A percentile compares a stretch with the other conserved stretches of the same genome.
Conservation (phyloP, 2,113 vertebrate species). For the Pyxicephalus adspersus region DNA sequence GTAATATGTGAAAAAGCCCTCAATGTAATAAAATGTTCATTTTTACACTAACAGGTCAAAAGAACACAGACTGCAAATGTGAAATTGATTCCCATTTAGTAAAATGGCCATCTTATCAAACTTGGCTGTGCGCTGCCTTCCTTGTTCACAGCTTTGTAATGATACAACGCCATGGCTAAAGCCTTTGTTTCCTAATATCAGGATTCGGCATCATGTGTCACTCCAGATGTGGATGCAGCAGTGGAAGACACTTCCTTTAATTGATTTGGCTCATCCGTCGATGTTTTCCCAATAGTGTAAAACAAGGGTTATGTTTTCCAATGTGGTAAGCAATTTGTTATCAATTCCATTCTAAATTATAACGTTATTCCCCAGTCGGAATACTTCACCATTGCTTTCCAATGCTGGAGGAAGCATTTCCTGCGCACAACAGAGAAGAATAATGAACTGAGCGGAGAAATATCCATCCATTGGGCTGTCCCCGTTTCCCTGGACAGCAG, state of each 20-base stretch:
- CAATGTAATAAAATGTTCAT: too few relatives aligned
- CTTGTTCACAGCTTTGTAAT: background rate
- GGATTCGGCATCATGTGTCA: constrained; percentile 9
- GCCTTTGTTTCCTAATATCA: background rate
- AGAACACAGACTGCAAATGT: too few relatives aligned
- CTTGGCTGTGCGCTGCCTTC: background rate
- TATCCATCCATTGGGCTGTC: background rate
- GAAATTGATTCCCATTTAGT: too few relatives aligned
- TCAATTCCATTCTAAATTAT: constrained; percentile 3
- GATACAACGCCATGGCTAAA: constrained; percentile 5
- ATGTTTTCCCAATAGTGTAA: constrained; percentile 23
- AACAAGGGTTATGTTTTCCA: constrained; percentile 4
- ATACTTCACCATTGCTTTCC: constrained; percentile 25
- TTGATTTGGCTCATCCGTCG: background rate
- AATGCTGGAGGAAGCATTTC: background rate
- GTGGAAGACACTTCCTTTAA: background rate
- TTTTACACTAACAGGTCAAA: too few relatives aligned
- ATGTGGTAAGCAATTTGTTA: constrained; percentile 13
- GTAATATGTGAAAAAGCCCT: too few relatives aligned
- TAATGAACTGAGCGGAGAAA: constrained; percentile 26
- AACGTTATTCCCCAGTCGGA: constrained; percentile 3
- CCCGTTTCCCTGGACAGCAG: background rate
- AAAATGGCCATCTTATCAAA: background rate
- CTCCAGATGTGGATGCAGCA: constrained; percentile 26
- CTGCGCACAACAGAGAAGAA: constrained; percentile 9